Base-by-base conservation (phyloP, 2,888 invertebrate genomes). In the Tolmerus cingulatus region DNA sequence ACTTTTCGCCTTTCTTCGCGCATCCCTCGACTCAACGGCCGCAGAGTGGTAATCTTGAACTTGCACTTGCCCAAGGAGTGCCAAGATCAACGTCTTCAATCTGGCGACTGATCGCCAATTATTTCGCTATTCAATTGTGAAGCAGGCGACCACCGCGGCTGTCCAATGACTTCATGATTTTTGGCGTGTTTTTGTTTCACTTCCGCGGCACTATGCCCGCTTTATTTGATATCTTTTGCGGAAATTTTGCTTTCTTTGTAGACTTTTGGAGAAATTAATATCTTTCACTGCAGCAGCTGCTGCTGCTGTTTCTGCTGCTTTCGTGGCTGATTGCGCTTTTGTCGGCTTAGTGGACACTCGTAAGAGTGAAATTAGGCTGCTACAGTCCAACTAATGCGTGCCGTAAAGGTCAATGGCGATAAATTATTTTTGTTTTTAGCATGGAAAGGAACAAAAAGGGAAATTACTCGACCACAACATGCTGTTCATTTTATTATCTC, bases 321-420 rank as follows among this genome's bases (percentile, higher is more conserved):
- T 27, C 66, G 66, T 66, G 66, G 66, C 66, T 34, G 74, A 23
- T 74, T 30, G 85, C 57, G 40, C n/a, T 76, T 27, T 27, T 74
- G 85, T 74, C 40, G 74, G 16, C 8, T 30, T 74, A 43, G 46
- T 40, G 16, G 40, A 74, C 30, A 12, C 27, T 55, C 74, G 57
- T 86, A 55, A 78, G 30, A 86, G 86, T 78, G 78, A 86, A 86
- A 78, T 77, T 77, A 78, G 78, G 86, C 77, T 86, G 78, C 43
- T 74, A 40, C 19, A 34, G 40, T 27, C 74, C 43, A 74, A 14
- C 85, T 74, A 74, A 85, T 85, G 43, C 43, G 43, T 19, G 43
- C 46, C 85, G 23, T 37, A 85, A 66, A 85, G 85, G 85, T 85
- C 85, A 85, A 74, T 85, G 85, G 46, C 85, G 85, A 74, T 74